These are phyloP conservation scores for Sinotaia quadrata DNA, from an alignment of 2,888 invertebrate species.

Conservation along the genomic window DNA sequence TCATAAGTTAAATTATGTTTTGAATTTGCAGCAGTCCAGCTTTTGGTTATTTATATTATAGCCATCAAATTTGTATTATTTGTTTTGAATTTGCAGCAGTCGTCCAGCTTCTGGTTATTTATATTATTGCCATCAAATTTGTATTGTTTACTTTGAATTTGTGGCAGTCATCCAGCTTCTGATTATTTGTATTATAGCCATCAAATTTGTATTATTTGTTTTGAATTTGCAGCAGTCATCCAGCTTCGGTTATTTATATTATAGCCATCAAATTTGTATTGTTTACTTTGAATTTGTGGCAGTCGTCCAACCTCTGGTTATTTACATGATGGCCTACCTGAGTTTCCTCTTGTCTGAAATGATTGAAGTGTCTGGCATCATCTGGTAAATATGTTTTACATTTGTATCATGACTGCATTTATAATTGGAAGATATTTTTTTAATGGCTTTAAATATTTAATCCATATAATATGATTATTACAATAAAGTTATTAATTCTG, in stretches of 20 bases:
- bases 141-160: no score
- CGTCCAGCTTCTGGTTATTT: conserved; percentile 75
- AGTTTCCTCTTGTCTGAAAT: conserved; percentile 76
- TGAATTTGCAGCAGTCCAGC: no score
- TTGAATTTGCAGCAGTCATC: no score
- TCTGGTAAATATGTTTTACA: conserved; percentile 48
- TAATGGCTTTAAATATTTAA: background rate
- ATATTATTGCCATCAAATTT: conserved; percentile 75
- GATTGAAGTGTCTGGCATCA: conserved; percentile 77
- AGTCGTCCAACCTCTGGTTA: conserved; percentile 76
- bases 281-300: no score
- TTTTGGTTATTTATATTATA: no score
- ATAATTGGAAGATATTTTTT: background rate
- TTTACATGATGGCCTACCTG: conserved; percentile 75
- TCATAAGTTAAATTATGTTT: no score
- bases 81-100: no score
- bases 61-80: no score
- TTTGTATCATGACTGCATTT: background rate
- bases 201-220: no score
- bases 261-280: no score
- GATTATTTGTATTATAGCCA: conserved; percentile 74
- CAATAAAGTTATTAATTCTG: background rate
- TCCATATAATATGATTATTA: background rate
- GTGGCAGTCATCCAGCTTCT: conserved; percentile 76
- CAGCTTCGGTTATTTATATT: no score